A percentile compares a stretch with the other conserved stretches of the same genome.
Evolutionary conservation across 2,113 vertebrate species (phyloP).

Genomic region (Chaenocephalus aceratus): DNA sequence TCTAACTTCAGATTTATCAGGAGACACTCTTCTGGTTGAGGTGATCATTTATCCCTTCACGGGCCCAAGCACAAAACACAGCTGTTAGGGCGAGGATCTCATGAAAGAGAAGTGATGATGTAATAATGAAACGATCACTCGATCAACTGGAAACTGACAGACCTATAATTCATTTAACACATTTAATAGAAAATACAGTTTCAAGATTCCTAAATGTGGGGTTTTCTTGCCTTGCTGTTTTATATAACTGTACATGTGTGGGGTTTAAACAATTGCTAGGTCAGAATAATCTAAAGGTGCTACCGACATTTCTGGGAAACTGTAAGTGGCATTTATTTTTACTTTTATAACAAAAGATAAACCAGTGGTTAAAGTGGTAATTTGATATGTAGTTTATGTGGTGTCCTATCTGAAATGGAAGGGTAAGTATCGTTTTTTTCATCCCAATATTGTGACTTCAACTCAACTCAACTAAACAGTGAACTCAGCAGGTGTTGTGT

Average conservation of each 20-base stretch:
- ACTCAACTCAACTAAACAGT: neutral
- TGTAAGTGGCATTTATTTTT: too few species aligned
- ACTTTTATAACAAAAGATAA: neutral
- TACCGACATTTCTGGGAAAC: neutral
- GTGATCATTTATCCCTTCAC: slow-evolving; percentile 97
- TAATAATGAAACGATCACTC: neutral
- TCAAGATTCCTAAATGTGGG: neutral
- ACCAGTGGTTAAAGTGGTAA: neutral
- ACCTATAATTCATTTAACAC: neutral
- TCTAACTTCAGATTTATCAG: slow-evolving; percentile 93
- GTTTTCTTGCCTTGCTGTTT: neutral
- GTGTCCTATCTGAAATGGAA: neutral
- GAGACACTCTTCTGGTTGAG: slow-evolving; percentile 93
- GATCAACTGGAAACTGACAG: neutral
- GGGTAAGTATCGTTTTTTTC: neutral
- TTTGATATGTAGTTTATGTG: neutral
- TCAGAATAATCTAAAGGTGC: neutral
- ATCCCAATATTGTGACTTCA: neutral
- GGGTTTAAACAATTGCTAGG: neutral
- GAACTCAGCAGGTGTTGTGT: slow-evolving; percentile 42
- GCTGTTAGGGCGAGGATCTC: slow-evolving; percentile 39
- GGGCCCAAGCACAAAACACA: slow-evolving; percentile 54
- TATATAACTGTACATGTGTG: neutral
- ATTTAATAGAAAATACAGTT: neutral
- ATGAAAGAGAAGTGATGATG: neutral